Evolutionary conservation across 2,888 invertebrate genomes (phyloP).

Genomic region (Eupithecia inturbata): DNA sequence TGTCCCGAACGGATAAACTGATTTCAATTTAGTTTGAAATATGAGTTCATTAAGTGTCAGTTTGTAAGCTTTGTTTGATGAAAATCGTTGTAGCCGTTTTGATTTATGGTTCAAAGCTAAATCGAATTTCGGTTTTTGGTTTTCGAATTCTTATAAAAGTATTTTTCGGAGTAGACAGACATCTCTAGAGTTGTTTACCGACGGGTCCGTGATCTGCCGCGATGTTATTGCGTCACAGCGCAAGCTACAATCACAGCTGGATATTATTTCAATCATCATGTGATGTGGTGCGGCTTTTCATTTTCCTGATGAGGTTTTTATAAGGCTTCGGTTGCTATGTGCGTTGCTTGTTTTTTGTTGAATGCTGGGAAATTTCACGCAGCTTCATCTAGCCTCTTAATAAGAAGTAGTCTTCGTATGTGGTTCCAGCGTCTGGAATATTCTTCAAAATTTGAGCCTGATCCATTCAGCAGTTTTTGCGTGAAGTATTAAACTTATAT

Average conservation of each 20-base stretch:
- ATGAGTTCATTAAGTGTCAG: no score
- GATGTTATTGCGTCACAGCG: slow-evolving; percentile 54
- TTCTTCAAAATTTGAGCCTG: no score
- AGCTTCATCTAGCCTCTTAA: not conserved
- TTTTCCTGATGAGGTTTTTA: slow-evolving; percentile 22
- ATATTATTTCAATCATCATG: slow-evolving; percentile 29
- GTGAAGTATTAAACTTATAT: no score
- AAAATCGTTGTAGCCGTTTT: no score
- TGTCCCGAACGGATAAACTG: no score
- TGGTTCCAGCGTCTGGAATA: no score
- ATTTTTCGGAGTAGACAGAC: slow-evolving; percentile 14
- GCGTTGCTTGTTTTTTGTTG: not conserved
- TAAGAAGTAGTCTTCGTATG: not conserved
- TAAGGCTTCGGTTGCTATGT: slow-evolving; percentile 19
- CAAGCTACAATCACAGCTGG: slow-evolving; percentile 35
- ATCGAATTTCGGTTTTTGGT: no score
- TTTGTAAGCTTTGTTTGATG: no score
- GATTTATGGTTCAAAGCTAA: no score
- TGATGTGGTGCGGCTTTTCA: slow-evolving; percentile 27
- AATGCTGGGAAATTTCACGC: not conserved
- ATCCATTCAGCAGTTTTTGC: no score
- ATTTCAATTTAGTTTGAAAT: no score
- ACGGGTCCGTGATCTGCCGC: slow-evolving; percentile 68
- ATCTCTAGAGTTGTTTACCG: slow-evolving; percentile 69
- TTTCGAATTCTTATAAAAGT: no score